Base-by-base conservation (phyloP, 1,140 invertebrate species). In the Drosophila tsacasi region DNA sequence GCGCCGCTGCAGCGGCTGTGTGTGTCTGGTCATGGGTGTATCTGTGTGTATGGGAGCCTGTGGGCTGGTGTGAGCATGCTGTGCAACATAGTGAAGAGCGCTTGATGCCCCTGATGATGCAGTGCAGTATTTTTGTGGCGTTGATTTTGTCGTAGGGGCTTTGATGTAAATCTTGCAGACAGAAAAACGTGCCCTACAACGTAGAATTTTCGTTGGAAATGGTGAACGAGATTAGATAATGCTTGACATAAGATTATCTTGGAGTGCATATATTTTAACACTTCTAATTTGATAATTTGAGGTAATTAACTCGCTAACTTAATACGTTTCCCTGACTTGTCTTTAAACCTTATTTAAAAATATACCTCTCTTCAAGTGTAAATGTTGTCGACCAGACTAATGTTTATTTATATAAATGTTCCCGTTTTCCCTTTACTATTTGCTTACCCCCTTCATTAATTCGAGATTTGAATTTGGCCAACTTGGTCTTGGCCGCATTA, bases 1-100 rank as follows among this genome's bases (percentile, higher is more conserved):
- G 46, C n/a, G n/a, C n/a, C n/a, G n/a, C n/a, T n/a, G n/a, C n/a
- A n/a, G 44, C 67, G 46, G 40, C 42, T 23, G 27, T 25, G 19
- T 52, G 37, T 47, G 58, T 68, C 32, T 44, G 37, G 35, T 17
- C 54, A 39, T 39, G 54, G 39, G 49, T n/a, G 58, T 27, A 27
- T 30, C 30, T 12, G 17, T 55, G 19, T 25, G 60, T 76, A 23
- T 37, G 64, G 50, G 19, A 57, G 55, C 47, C 42, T 32, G n/a
- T 50, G 23, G 39, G 35, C n/a, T 9, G 65, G 54, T 60, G 42
- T 59, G 27, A 27, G 50, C 64, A 44, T 77, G 65, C 68, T 69
- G 74, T 77, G 64, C 50, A 71, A 63, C 74, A 79, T 79, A 39
- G 35, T 78, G 50, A 62, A 78, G 74, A 50, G 58, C 15, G 71